These are phyloP conservation scores for Falco naumanni DNA, from an alignment of 2,797 vertebrate genomes.

Conservation along the genomic window DNA sequence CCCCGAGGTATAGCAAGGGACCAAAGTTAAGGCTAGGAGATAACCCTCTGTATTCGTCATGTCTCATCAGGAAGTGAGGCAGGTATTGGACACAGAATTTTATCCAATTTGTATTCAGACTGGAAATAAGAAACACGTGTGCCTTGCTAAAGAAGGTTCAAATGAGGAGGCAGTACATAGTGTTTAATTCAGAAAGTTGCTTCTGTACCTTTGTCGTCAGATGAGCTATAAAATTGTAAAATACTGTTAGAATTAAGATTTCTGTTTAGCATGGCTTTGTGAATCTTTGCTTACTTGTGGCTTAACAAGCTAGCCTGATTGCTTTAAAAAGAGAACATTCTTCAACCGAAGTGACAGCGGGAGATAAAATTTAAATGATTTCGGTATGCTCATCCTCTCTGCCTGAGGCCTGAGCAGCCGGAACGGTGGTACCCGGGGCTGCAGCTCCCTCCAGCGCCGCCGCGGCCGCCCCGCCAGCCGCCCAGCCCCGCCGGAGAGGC, in stretches of 20 bases:
- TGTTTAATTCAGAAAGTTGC: neutral
- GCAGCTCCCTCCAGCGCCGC: constrained; percentile 60
- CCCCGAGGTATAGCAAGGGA: neutral
- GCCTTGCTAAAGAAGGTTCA: neutral
- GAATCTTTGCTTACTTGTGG: neutral
- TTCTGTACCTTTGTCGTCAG: neutral
- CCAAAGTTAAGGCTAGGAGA: neutral
- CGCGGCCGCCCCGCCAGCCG: neutral
- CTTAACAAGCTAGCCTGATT: neutral
- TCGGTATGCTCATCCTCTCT: fast-evolving
- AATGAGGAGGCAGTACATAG: neutral
- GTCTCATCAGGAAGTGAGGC: neutral
- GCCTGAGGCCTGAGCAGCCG: fast-evolving
- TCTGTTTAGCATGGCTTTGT: neutral
- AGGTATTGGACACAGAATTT: neutral
- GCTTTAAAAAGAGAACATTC: neutral
- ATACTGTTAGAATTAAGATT: neutral
- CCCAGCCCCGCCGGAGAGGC: too few relatives aligned
- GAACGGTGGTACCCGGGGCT: neutral
- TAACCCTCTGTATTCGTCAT: neutral
- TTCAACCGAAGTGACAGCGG: neutral
- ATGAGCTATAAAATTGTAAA: neutral
- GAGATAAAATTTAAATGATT: neutral
- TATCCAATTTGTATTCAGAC: neutral
- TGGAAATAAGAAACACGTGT: neutral